Base-by-base conservation (phyloP, 1,140 invertebrate genomes). In the Papilio dardanus region DNA sequence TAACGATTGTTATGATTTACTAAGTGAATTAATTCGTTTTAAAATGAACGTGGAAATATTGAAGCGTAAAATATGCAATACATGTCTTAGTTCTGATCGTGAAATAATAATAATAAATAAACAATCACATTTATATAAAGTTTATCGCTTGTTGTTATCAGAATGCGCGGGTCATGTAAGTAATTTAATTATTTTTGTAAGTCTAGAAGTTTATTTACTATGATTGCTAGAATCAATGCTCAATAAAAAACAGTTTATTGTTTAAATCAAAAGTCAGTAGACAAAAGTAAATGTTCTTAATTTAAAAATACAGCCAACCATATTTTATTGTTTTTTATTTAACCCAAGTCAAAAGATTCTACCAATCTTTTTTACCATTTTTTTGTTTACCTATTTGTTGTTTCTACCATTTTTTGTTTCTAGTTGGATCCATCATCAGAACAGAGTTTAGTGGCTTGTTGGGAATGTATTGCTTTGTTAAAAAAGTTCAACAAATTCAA, bases 1-100 rank as follows among this genome's bases (percentile, higher is more conserved):
- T 88, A 83, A 90, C 92, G 90, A 89, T 92, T 93, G 89, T 92
- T 90, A 81, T 92, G 90, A 85, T 89, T 88, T 83, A 76, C 77
- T 42, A 82, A 79, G 74, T 83, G 79, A 75, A 76, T 83, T 84
- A 76, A 73, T 74, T 75, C 78, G 62, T 67, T 37, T 31, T 28
- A 86, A 78, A 86, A 93, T 93, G 91, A 90, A 89, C 37, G 86
- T 90, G 0, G 88, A 92, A 58, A 86, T 77, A 77, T 78, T 65
- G 31, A 89, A 84, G 58, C 85, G 81, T 77, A 83, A 81, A 12
- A 77, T 89, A 19, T 93, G 91, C 65, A 83, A 83, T 78, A 86
- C 88, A 6, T 93, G 91, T 73, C 79, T 93, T 37, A 92, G 90
- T 71, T 82, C 79, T 0, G 91, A 92, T 76, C 83, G 91, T 28